A percentile compares a stretch with the other conserved stretches of the same genome.
Conservation (phyloP, 2,797 vertebrate species). For the Macrochelys suwanniensis region DNA sequence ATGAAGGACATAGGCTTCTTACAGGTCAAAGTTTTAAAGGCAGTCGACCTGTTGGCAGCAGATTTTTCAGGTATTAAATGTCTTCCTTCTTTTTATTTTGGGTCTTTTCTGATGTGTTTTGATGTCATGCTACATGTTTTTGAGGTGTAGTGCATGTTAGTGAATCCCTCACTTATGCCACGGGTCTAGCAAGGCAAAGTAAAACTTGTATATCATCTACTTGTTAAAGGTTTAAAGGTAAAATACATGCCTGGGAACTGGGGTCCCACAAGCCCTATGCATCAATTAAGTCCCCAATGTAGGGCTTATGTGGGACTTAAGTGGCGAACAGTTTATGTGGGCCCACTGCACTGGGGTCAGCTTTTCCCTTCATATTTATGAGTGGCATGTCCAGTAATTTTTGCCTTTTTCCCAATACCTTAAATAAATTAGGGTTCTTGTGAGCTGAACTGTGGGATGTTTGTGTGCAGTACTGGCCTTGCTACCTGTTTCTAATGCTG, state of each 20-base stretch:
- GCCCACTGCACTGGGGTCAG: background rate
- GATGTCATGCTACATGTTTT: background rate
- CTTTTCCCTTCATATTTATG: background rate
- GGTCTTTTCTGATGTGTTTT: background rate
- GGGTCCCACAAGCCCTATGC: background rate
- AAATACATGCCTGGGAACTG: background rate
- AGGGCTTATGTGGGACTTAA: background rate
- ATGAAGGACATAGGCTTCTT: constrained; percentile 91
- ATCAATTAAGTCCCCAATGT: background rate
- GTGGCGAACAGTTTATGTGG: background rate
- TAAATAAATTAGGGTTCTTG: background rate
- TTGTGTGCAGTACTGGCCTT: background rate
- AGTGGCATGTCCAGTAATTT: background rate
- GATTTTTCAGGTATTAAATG: constrained; percentile 92
- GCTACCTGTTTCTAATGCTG: background rate
- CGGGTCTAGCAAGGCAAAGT: background rate
- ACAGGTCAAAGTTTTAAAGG: constrained; percentile 95
- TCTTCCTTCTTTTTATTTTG: background rate
- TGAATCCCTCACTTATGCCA: background rate
- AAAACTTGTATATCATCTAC: background rate
- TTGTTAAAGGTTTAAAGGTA: background rate
- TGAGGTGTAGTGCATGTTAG: background rate
- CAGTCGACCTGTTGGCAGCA: constrained; percentile 90
- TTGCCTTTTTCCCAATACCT: background rate
- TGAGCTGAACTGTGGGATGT: background rate